Evolutionary conservation across 92 coral and sea anemone species (phyloP), one percentile per base, ranked within the genome.

Genomic region (Parazoanthus swiftii): DNA sequence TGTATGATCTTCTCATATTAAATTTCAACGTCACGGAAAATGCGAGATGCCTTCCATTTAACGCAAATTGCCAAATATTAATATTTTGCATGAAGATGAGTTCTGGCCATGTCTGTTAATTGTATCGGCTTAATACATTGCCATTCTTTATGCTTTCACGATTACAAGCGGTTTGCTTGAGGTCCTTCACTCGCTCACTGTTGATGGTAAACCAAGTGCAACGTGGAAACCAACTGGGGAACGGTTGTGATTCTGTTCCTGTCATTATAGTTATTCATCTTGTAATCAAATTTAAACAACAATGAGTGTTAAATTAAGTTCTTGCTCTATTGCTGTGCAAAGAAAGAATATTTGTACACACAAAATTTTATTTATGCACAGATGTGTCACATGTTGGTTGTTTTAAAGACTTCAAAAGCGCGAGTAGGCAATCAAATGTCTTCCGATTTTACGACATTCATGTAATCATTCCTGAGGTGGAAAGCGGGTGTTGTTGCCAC

Each of bases 1-100:
- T 76, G 92, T 43, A 78, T 85, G 86, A 73, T 54, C 75, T 46
- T 38, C 59, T 59, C 66, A 89, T 77, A 54, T 89, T 56, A 88
- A 90, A 81, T 89, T 91, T 89, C 85, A 89, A 86, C 91, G 87
- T 89, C 91, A 85, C 93, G 93, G 88, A 90, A 88, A 88, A 70
- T 84, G 79, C 77, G 78, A 84, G 87, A 84, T 84, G 87, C 87
- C 79, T 70, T 25, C 37, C 71, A 79, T 79, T 42, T 85, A 43
- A 36, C 59, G 51, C 36, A 35, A 33, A 74, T 74, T 70, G 46
- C 79, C 33, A 29, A 29, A 29, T 29, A 29, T 29, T 90, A 73
- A 79, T 74, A 73, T 91, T 89, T 46, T 73, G 58, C 89, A 68
- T 74, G 71, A 54, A 44, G 42, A 83, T 18, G 46, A 48, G 63